Base-by-base conservation (phyloP, 1,140 invertebrate species). In the Sycophila sp. region DNA sequence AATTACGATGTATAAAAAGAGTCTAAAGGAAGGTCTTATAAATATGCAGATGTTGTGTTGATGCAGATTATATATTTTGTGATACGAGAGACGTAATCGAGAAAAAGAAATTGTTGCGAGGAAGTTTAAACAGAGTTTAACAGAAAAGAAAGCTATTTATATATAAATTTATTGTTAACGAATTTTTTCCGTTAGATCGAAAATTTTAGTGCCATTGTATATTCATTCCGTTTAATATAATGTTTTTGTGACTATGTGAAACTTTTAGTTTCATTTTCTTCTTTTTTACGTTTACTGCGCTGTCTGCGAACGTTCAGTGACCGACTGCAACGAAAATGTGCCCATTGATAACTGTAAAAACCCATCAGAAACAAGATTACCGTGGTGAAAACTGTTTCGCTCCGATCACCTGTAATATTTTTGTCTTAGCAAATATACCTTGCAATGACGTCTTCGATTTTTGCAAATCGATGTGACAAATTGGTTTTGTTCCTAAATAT, bases 31-130 rank as follows among this genome's bases (percentile, higher is more conserved):
- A 76, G 72, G 72, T 77, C 69, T 73, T 73, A 75, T 69, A 7
- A 73, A 53, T 78, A 58, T 77, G 78, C 74, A 80, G 75, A 76
- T 45, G 56, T 78, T 76, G 77, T 45, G 73, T 77, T 79, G 73
- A 68, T 38, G 68, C 74, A 76, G 71, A 78, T 56, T 71, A 76
- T 80, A 81, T 82, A 82, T 81, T 82, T 82, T 82, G 79, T 82
- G 77, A 82, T 82, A 82, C 71, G 71, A 76, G 38, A 71, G 22
- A 66, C 15, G 22, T 38, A 53, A 38, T 32, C 22, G 13, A 72
- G 40, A 45, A 34, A 38, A 64, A 42, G 36, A 70, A 53, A 69
- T 64, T 49, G 26, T 47, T 69, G 45, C 55, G 60, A 68, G 66
- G 60, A 62, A 78, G 32, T 42, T 19, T n/a, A n/a, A n/a, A n/a